These are phyloP conservation scores for Brachionichthys hirsutus DNA, from an alignment of 2,113 vertebrate genomes.

Conservation along the genomic window DNA sequence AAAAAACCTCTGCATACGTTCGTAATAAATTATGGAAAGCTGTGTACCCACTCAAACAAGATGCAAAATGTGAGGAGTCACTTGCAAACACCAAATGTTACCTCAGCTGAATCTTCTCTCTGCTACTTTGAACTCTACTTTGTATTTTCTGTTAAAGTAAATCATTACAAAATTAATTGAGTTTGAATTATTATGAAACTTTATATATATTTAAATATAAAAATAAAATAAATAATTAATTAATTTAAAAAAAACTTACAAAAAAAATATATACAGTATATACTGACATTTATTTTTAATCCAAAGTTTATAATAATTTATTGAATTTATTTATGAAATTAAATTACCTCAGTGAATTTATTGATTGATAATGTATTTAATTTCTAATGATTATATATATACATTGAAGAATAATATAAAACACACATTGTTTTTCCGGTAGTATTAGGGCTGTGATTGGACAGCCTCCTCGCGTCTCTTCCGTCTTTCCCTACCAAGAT, in stretches of 20 bases:
- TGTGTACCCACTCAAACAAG: conserved; percentile 73
- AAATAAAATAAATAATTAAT: too few species aligned
- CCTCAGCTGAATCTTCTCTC: conserved; percentile 1
- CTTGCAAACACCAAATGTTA: conserved; percentile 33
- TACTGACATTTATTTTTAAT: too few species aligned
- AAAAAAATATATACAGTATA: too few species aligned
- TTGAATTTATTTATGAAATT: too few species aligned
- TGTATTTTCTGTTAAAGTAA: not conserved
- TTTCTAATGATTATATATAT: too few species aligned
- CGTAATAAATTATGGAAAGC: conserved; percentile 79
- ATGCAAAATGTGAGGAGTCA: conserved; percentile 69
- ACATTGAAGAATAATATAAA: too few species aligned
- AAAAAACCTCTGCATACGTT: conserved; percentile 68
- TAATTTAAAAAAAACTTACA: too few species aligned
- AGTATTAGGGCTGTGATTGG: too few species aligned
- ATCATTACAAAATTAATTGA: not conserved
- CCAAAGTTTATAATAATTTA: too few species aligned
- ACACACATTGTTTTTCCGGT: too few species aligned
- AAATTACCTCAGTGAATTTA: too few species aligned
- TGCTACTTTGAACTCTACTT: not conserved
- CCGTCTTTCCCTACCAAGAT: rapidly evolving
- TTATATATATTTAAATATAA: not conserved
- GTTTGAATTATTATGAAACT: not conserved
- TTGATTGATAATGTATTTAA: too few species aligned
- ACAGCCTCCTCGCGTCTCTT: not conserved